A percentile compares a stretch with the other conserved stretches of the same genome.
Evolutionary conservation across 1,140 invertebrate genomes (phyloP).

Genomic region (Brachionus manjavacas): DNA sequence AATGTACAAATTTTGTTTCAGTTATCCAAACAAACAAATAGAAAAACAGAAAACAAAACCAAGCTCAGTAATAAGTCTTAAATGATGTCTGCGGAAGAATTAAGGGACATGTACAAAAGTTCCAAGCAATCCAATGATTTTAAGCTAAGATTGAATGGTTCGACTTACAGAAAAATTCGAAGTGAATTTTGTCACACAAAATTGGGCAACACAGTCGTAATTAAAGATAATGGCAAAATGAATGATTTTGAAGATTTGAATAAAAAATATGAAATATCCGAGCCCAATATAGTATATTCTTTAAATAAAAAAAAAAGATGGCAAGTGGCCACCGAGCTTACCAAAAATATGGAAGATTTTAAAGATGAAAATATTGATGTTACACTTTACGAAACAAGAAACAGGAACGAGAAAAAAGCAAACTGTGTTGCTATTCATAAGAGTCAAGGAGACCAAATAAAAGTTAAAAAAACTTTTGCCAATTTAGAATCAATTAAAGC

Average conservation of each 20-base stretch:
- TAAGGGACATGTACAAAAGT: background rate
- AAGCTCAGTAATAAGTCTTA: background rate
- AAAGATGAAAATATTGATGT: conserved; percentile 20
- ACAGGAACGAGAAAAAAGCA: conserved; percentile 28
- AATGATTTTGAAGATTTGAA: background rate
- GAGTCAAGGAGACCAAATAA: background rate
- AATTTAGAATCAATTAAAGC: conserved; percentile 19
- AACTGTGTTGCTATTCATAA: conserved; percentile 18
- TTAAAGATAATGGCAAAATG: background rate
- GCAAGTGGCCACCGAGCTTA: background rate
- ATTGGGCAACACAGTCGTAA: background rate
- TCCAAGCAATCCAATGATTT: background rate
- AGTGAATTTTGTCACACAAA: background rate
- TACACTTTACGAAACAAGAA: background rate
- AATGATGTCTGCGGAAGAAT: background rate
- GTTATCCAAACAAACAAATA: background rate
- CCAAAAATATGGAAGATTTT: background rate
- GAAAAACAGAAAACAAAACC: background rate
- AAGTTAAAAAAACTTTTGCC: conserved; percentile 12
- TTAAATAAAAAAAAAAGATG: conserved; percentile 34
- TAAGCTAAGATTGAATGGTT: background rate
- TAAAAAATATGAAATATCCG: background rate
- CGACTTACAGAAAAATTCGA: background rate
- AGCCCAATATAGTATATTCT: background rate
- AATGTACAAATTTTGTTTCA: too few relatives aligned